These are phyloP conservation scores for Epirrhoe alternata DNA, from an alignment of 2,888 invertebrate genomes.

Conservation along the genomic window DNA sequence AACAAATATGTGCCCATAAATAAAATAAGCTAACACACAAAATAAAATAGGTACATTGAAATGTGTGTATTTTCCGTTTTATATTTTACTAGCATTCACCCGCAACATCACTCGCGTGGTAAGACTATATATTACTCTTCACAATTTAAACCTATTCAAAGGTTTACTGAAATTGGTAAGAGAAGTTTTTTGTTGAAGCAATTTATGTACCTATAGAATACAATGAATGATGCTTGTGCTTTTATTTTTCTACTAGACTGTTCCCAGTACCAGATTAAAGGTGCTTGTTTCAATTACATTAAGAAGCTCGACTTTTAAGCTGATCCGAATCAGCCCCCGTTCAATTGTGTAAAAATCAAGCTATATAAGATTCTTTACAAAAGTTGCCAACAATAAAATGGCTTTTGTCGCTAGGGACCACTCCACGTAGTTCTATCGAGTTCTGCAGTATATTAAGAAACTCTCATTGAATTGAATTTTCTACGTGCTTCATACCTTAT, in stretches of 20 bases:
- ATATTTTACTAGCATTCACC: too few species aligned
- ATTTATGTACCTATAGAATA: neutral
- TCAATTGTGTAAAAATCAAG: neutral
- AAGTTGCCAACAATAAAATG: conserved; percentile 29
- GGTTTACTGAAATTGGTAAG: too few species aligned
- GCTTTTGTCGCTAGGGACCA: conserved; percentile 37
- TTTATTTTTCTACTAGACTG: neutral
- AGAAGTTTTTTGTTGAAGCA: too few species aligned
- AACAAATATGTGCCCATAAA: neutral
- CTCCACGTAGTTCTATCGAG: conserved; percentile 28
- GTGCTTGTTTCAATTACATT: neutral
- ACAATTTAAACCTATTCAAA: too few species aligned
- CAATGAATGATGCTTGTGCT: neutral
- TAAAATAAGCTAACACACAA: too few species aligned
- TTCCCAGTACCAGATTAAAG: neutral
- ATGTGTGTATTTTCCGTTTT: too few species aligned
- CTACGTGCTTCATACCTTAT: conserved; percentile 39
- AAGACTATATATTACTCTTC: too few species aligned
- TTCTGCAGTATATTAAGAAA: conserved; percentile 38
- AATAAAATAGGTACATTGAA: too few species aligned
- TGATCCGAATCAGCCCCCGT: neutral
- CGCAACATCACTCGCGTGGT: too few species aligned
- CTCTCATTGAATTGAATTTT: conserved; percentile 40
- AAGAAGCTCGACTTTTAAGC: neutral
- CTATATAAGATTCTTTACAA: conserved; percentile 6